Evolutionary conservation across 1,140 invertebrate species (phyloP).

Genomic region (Phymorhynchus buccinoides): DNA sequence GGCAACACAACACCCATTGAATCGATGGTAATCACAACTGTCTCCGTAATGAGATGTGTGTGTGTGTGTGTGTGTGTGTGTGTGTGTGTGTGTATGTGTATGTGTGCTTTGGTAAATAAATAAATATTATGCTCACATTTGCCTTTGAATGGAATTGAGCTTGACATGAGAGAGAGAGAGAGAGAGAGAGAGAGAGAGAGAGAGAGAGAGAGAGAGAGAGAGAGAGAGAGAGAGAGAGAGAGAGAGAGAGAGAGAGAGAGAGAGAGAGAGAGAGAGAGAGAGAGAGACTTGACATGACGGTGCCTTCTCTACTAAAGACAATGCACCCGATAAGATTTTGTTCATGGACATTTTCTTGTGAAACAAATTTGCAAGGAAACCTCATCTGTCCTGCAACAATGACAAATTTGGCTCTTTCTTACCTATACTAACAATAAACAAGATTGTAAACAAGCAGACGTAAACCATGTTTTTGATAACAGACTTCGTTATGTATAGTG

Average conservation of each 20-base stretch:
- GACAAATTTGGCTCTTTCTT: no score
- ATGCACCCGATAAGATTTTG: no score
- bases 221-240: neutral
- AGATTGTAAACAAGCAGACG: no score
- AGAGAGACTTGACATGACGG: conserved; percentile 54
- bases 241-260: neutral
- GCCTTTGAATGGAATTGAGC: neutral
- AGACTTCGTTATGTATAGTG: no score
- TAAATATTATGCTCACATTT: neutral
- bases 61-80: conserved; percentile 33
- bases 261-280: conserved; percentile 42
- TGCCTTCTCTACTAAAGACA: no score
- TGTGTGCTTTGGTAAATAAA: neutral
- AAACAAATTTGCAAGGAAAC: no score
- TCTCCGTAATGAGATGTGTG: neutral
- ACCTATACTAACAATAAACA: no score
- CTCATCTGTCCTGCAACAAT: no score
- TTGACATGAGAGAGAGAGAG: neutral
- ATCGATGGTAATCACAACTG: neutral
- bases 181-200: neutral
- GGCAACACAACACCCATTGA: no score
- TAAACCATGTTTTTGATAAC: no score
- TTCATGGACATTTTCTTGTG: no score
- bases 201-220: neutral
- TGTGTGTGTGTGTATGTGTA: neutral